These are phyloP conservation scores for Sminthurinus aureus DNA, from an alignment of 2,888 invertebrate species.

Conservation along the genomic window DNA sequence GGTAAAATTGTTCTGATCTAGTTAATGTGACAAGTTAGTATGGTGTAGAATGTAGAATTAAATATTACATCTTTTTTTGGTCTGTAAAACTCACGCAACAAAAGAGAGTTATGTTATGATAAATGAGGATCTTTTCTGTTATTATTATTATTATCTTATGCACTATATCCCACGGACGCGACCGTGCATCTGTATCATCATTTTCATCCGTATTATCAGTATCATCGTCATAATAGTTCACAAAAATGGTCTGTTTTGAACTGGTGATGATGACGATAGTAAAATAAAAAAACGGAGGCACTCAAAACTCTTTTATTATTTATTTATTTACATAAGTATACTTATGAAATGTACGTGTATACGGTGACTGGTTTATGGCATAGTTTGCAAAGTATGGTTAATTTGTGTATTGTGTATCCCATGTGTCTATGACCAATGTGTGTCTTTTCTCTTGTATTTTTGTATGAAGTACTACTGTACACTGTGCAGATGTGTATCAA, in stretches of 20 bases:
- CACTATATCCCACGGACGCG: too few relatives aligned
- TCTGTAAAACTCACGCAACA: too few relatives aligned
- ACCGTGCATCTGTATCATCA: background rate
- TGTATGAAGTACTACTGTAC: background rate
- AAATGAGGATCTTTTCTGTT: too few relatives aligned
- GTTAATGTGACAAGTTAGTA: too few relatives aligned
- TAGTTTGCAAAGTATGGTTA: constrained; percentile 20
- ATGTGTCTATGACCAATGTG: too few relatives aligned
- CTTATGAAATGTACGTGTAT: background rate
- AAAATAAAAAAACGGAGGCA: background rate
- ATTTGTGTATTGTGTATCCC: background rate
- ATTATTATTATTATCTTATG: too few relatives aligned
- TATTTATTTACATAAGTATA: background rate
- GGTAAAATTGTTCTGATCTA: too few relatives aligned
- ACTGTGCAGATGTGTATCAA: background rate
- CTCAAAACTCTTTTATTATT: constrained; percentile 11
- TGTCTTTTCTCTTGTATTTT: background rate
- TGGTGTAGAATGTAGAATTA: too few relatives aligned
- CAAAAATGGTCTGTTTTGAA: background rate
- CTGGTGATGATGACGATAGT: background rate
- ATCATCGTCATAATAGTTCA: background rate
- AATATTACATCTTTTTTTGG: too few relatives aligned
- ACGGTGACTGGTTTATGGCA: background rate
- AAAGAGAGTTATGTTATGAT: too few relatives aligned
- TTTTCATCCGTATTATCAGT: background rate